Evolutionary conservation across 2,113 vertebrate species (phyloP).

Genomic region (Nettapus auritus): DNA sequence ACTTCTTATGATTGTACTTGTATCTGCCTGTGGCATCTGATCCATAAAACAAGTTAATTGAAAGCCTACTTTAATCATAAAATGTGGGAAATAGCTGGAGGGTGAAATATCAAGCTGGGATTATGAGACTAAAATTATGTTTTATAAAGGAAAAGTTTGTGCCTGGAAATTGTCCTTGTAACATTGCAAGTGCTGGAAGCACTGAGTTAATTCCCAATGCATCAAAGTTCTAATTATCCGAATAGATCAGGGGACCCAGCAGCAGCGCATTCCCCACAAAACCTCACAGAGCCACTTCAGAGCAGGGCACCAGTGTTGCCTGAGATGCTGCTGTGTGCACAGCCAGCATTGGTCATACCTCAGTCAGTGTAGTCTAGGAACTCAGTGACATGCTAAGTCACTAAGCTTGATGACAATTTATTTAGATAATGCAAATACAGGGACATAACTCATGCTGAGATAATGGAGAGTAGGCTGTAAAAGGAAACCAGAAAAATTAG

Average conservation of each 20-base stretch:
- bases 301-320: not conserved
- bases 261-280: not conserved
- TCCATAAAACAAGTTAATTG: constrained; percentile 28
- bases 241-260: not conserved
- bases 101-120: constrained; percentile 39
- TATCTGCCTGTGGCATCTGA: constrained; percentile 30
- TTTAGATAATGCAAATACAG: not conserved
- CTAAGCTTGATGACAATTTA: not conserved
- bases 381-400: not conserved
- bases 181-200: not conserved
- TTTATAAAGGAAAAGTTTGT: constrained; percentile 43
- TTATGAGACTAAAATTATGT: constrained; percentile 9
- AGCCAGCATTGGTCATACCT: not conserved
- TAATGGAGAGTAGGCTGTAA: not conserved
- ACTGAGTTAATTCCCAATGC: constrained; percentile 21
- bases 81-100: constrained; percentile 51
- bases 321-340: not conserved
- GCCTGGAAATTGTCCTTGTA: constrained; percentile 51
- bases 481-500: not conserved
- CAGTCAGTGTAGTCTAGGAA: not conserved
- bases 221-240: constrained; percentile 45
- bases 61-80: constrained; percentile 43
- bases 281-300: not conserved
- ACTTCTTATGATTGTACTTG: not conserved
- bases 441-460: not conserved